These are phyloP conservation scores for Oryctolagus cuniculus DNA, from an alignment of 2,113 vertebrate species.

Conservation along the genomic window mOryCun1.1 NC_091438.1:96390501-96391000, in stretches of 20 bases:
- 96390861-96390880: not conserved
- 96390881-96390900: too few relatives aligned
- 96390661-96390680: not conserved
- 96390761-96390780: not conserved
- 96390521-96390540: not conserved
- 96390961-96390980: too few relatives aligned
- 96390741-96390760: not conserved
- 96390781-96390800: not conserved
- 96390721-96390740: not conserved
- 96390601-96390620: not conserved
- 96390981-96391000: too few relatives aligned
- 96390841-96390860: not conserved
- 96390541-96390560: not conserved
- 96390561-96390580: not conserved
- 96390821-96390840: not conserved
- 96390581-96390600: not conserved
- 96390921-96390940: too few relatives aligned
- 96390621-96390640: not conserved
- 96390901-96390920: too few relatives aligned
- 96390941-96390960: too few relatives aligned
- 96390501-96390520: not conserved
- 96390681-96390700: not conserved
- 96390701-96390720: not conserved
- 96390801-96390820: not conserved
- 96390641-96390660: not conserved